A percentile compares a stretch with the other conserved stretches of the same genome.
Conservation (phyloP, 2,888 invertebrate genomes). For the Hipparchia semele region DNA sequence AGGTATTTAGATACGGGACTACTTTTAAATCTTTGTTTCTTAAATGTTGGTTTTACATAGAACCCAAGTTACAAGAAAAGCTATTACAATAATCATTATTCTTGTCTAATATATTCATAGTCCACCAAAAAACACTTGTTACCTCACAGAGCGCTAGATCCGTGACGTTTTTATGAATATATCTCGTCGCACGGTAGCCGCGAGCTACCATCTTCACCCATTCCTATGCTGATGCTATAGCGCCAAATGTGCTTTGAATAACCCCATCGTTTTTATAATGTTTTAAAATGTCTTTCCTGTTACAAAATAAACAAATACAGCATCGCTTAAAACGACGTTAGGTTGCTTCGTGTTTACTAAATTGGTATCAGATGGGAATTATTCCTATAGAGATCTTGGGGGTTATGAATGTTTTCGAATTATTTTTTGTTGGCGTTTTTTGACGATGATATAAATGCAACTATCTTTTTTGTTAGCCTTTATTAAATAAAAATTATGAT, state of each 20-base stretch:
- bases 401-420: not conserved
- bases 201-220: conserved; percentile 58
- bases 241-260: conserved; percentile 68
- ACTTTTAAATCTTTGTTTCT: too few relatives aligned
- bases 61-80: too few relatives aligned
- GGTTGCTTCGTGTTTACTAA: conserved; percentile 36
- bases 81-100: conserved; percentile 9
- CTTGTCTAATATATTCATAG: conserved; percentile 32
- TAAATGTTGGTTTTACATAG: too few relatives aligned
- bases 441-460: too few relatives aligned
- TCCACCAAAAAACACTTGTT: conserved; percentile 39
- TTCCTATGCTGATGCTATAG: conserved; percentile 65
- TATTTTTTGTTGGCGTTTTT: too few relatives aligned
- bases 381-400: not conserved
- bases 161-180: conserved; percentile 67
- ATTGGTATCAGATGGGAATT: conserved; percentile 3
- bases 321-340: conserved; percentile 41
- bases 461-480: too few relatives aligned
- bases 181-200: conserved; percentile 66
- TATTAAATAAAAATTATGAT: too few relatives aligned
- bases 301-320: conserved; percentile 39
- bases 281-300: conserved; percentile 51
- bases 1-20: too few relatives aligned
- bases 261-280: conserved; percentile 49
- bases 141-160: conserved; percentile 57